Evolutionary conservation across 2,113 vertebrate genomes (phyloP), one percentile per base, ranked within the genome.

Genomic region (Aphelocoma coerulescens): DNA sequence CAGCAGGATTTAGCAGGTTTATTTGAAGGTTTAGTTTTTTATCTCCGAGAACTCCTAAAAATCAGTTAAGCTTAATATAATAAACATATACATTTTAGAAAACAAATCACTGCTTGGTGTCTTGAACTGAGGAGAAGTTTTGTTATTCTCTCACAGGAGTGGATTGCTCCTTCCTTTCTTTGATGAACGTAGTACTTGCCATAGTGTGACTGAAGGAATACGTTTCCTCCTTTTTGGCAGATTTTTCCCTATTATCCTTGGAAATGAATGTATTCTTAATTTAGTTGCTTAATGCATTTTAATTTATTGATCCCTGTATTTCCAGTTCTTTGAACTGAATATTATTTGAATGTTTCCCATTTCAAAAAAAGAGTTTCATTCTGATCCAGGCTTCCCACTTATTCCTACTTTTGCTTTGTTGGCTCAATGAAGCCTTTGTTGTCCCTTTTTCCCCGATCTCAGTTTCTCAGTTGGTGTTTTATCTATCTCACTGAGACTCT

Each of bases 401-500:
- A 15, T 27, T 88, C 41, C 68, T 74, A 11, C 46, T 63, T 91
- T 37, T 54, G 19, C 33, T 89, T 39, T 67, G 21, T 58, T 91
- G 46, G 9, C 24, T 85, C 52, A 68, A 16, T 46, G 8, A 77
- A 88, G 55, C 23, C 55, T 83, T 79, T 32, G 5, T 65, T 75
- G 33, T 43, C 32, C 11, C 6, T 33, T 90, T 69, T n/a, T 0
- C 23, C 22, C 22, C n/a, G 46, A 0, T 58, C 67, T 88, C 54
- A 49, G 43, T 71, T 94, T 95, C 67, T 33, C 51, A 69, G 77
- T 39, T 0, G 1, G 43, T 44, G 24, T 87, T 92, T 75, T 32
- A 37, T 92, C 39, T 71, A 1, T 84, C 68, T 71, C 57, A 44
- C 57, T 65, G 84, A 87, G 65, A 63, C 65, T 89, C 48, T 78